A percentile compares a stretch with the other conserved stretches of the same genome.
These are phyloP conservation scores for Parnassius mnemosyne DNA, from an alignment of 2,888 invertebrate species.

Conservation along the genomic window DNA sequence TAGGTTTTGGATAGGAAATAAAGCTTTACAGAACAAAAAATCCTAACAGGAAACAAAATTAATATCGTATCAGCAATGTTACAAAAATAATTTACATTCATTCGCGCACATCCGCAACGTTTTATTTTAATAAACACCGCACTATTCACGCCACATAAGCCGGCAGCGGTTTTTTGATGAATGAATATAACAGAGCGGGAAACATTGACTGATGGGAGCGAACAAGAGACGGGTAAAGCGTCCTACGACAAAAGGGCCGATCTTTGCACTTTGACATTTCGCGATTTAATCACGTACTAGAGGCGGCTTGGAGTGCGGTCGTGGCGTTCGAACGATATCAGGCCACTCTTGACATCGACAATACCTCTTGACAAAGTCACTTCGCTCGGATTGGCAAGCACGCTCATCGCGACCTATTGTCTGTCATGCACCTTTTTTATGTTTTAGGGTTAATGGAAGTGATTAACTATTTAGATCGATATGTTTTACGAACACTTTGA, in stretches of 20 bases:
- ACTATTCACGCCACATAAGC: conserved; percentile 38
- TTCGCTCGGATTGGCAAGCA: conserved; percentile 48
- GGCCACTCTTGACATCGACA: conserved; percentile 67
- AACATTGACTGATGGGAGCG: conserved; percentile 60
- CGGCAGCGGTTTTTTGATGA: conserved; percentile 64
- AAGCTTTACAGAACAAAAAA: too few relatives aligned
- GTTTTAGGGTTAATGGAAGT: conserved; percentile 21
- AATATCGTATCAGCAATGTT: neutral
- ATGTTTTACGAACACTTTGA: neutral
- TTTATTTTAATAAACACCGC: conserved; percentile 30
- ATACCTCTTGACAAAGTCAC: conserved; percentile 65
- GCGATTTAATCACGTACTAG: conserved; percentile 78
- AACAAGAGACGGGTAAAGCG: conserved; percentile 29
- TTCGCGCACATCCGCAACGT: neutral
- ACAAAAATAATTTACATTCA: conserved; percentile 6
- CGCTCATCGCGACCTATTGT: conserved; percentile 43
- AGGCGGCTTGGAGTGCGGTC: conserved; percentile 51
- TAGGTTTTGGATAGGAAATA: neutral
- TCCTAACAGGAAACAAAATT: neutral
- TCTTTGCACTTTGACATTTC: conserved; percentile 80
- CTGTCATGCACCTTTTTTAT: conserved; percentile 37
- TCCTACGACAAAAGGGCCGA: conserved; percentile 60
- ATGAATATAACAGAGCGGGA: conserved; percentile 61
- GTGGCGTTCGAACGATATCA: conserved; percentile 56
- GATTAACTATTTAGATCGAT: conserved; percentile 4